Evolutionary conservation across 2,888 invertebrate species (phyloP), one percentile per base, ranked within the genome.

Genomic region (Griposia aprilina): DNA sequence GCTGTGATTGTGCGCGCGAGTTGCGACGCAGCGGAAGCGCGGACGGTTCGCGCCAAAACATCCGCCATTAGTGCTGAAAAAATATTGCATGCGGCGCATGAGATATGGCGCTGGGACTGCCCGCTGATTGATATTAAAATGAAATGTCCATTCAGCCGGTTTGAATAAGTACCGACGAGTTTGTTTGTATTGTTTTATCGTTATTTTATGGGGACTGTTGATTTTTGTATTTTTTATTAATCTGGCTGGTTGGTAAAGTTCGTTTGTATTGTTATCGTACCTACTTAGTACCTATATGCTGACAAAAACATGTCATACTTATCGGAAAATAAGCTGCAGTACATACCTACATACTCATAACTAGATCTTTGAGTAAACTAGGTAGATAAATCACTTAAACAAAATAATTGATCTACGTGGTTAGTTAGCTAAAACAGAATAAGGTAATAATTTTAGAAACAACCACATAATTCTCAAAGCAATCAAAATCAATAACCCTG

Each of bases 31-130:
- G 84, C 92, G 93, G 93, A 93, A 92, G 90, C 89, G 88, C 83
- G 81, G 88, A 90, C 93, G 90, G 90, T 92, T 92, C 90, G 91
- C 93, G 92, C 91, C 92, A 91, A 92, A 93, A 92, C 92, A 91
- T 91, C 90, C 92, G 91, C 90, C 90, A 90, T 91, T 91, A 89
- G 84, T 80, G 84, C 87, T 90, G 91, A 91, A 93, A 93, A 93
- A 92, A 93, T 91, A 93, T 92, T 90, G 89, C 91, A 91, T 89
- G 89, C 85, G 82, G 85, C 74, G 76, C 78, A 83, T 90, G 90
- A 92, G 76, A 82, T 89, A 89, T 89, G 67, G 80, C 78, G 83
- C 81, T 68, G 72, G 77, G 82, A 85, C 88, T 80, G 77, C 74
- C 74, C 72, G 76, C 77, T 87, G 87, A 89, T 86, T 86, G 85